Evolutionary conservation across 2,113 vertebrate species (phyloP), one percentile per base, ranked within the genome.

Genomic region (Euleptes europaea): DNA sequence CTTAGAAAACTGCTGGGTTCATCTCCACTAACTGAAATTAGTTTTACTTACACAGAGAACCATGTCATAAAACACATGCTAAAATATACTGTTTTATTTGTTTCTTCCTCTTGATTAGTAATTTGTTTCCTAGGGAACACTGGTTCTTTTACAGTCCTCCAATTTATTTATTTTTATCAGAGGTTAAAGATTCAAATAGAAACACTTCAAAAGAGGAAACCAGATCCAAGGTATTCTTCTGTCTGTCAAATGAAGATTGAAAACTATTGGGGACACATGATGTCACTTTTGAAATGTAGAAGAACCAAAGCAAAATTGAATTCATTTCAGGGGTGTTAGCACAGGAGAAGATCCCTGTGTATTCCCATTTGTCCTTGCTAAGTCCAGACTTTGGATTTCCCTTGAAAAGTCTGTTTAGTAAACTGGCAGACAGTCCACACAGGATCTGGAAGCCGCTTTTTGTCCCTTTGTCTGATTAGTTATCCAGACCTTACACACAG

Each of bases 21-120:
- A 57, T 86, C 74, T 88, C 72, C 77, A 69, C n/a, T 73, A n/a
- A 79, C 72, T 81, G 51, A 63, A 82, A 80, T 83, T 71, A 69
- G 47, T 80, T n/a, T 89, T 87, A 47, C 86, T 51, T 86, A 54
- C 60, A 31, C 83, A 88, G 87, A 92, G 86, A 93, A 91, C 87
- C 70, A 40, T 21, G 40, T 72, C 70, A 82, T 65, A 72, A 87
- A 85, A 84, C 69, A 88, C 86, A 88, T 21, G 31, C 12, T 19
- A 60, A 87, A 57, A 82, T 92, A 67, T 70, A 86, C 26, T 88
- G 65, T 3, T 89, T 85, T 54, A 15, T 44, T 88, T 83, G 84
- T 69, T 83, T 57, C 33, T 76, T 84, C 89, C 86, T 13, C 73
- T 57, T 38, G 40, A 69, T 67, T 51, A 75, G 31, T 57, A 69